Percentiles rank a stretch among this genome's conserved stretches.
Conservation (phyloP, 2,797 vertebrate genomes). For the Schizopygopsis pylzovi region DNA sequence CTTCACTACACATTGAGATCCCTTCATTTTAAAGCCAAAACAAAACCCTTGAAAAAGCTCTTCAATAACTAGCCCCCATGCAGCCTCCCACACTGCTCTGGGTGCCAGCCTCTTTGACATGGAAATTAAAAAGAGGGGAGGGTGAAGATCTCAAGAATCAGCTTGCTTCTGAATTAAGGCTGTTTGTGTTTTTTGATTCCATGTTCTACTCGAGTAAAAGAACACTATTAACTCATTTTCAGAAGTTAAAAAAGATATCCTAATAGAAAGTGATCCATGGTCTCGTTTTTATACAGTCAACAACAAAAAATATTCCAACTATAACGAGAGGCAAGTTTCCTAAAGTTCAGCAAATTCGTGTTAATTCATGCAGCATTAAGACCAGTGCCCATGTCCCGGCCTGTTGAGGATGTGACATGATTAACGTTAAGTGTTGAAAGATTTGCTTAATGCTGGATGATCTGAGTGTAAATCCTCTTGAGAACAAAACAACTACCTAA, state of each 20-base stretch:
- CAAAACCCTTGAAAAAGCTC: slow-evolving; percentile 47
- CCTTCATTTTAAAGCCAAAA: slow-evolving; percentile 27
- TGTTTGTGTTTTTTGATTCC: background rate
- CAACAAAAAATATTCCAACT: background rate
- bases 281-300: background rate
- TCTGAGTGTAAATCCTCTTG: background rate
- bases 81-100: slow-evolving; percentile 39
- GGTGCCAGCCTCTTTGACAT: slow-evolving; percentile 59
- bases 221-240: background rate
- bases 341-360: background rate
- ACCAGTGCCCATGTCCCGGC: background rate
- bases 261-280: background rate
- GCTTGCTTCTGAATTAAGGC: slow-evolving; percentile 31
- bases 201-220: background rate
- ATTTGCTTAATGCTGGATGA: background rate
- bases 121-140: slow-evolving; percentile 58
- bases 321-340: background rate
- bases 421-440: slow-evolving; percentile 2
- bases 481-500: background rate
- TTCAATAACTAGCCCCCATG: slow-evolving; percentile 55
- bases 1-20: background rate
- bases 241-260: background rate
- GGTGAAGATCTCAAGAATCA: slow-evolving; percentile 24
- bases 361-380: background rate
- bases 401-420: background rate